These are phyloP conservation scores for Marmota monax DNA, from an alignment of 2,113 vertebrate species.

Conservation along the genomic window DNA sequence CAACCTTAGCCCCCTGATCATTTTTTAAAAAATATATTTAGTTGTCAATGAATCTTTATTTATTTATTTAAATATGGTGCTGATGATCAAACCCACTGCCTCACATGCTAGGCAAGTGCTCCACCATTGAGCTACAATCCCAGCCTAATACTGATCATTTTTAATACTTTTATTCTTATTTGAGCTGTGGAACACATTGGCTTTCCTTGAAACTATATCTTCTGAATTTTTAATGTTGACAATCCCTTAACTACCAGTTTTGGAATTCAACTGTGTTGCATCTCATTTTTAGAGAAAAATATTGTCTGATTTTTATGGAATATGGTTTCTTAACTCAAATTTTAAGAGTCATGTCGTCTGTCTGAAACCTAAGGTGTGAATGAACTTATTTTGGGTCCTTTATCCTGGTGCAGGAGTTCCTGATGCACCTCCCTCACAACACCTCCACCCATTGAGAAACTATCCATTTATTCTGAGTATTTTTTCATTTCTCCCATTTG, in stretches of 20 bases:
- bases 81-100: too few species aligned
- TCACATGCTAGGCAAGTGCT: too few species aligned
- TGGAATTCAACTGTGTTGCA: constrained; percentile 7
- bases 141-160: background rate
- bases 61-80: too few species aligned
- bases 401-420: background rate
- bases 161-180: constrained; percentile 9
- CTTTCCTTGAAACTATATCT: constrained; percentile 22
- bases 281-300: constrained; percentile 33
- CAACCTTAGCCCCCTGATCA: too few species aligned
- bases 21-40: too few species aligned
- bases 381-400: background rate
- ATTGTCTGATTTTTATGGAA: background rate
- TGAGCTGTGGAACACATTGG: background rate
- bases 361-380: background rate
- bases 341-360: background rate
- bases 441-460: background rate
- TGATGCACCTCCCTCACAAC: background rate
- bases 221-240: constrained; percentile 16
- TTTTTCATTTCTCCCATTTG: background rate
- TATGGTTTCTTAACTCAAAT: background rate
- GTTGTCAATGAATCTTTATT: too few species aligned
- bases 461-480: background rate
- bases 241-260: background rate
- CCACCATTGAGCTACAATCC: too few species aligned